Percentiles rank a stretch among this genome's conserved stretches.
phyloP scores from a whole-genome alignment of 2,797 vertebrate species.

The Gobio occitaniae region DNA sequence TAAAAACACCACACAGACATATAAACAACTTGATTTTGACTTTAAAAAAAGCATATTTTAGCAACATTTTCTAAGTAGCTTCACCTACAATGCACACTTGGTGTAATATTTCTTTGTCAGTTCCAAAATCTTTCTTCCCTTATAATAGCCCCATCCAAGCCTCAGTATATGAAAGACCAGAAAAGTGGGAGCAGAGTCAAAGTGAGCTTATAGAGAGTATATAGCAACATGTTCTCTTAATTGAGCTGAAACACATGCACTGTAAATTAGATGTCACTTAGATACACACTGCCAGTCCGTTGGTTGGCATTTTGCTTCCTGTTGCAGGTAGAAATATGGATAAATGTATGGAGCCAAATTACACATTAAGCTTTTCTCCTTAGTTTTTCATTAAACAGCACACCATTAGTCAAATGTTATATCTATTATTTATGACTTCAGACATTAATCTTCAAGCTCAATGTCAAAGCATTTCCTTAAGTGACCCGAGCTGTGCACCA shows the following conservation, averaged over 20 bases:
- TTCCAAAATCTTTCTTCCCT: background rate
- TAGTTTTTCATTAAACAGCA: constrained; percentile 52
- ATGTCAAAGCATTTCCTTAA: constrained; percentile 51
- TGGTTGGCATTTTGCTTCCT: constrained; percentile 31
- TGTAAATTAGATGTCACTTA: constrained; percentile 49
- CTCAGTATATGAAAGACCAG: background rate
- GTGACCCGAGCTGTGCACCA: constrained; percentile 45
- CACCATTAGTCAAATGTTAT: constrained; percentile 56
- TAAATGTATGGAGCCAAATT: constrained; percentile 59
- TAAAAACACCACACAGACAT: too few relatives aligned
- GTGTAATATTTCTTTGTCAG: background rate
- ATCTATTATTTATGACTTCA: constrained; percentile 51
- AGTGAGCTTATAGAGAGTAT: constrained; percentile 49
- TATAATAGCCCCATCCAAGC: background rate
- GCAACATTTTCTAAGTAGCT: background rate
- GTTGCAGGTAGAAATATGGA: constrained; percentile 57
- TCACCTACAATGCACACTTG: background rate
- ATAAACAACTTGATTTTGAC: too few relatives aligned
- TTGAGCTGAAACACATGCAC: constrained; percentile 41
- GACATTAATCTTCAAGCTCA: constrained; percentile 47
- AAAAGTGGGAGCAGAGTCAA: constrained; percentile 7
- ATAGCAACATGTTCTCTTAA: constrained; percentile 49
- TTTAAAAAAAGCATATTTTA: background rate
- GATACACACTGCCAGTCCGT: background rate
- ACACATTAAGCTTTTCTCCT: constrained; percentile 39